phyloP scores from a whole-genome alignment of 2,888 invertebrate species.

The Leucophenga maculata region DNA sequence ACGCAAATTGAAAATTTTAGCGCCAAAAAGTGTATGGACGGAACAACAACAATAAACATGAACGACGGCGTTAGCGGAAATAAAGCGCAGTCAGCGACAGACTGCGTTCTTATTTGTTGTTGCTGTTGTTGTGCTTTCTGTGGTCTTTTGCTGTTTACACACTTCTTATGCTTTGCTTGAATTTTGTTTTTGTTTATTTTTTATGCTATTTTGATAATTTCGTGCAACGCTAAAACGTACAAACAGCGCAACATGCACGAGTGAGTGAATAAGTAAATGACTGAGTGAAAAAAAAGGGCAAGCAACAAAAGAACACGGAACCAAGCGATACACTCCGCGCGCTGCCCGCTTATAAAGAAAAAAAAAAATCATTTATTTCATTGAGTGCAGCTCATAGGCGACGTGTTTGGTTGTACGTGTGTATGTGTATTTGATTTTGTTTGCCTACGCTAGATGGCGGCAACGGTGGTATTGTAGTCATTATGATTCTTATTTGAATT shows the following conservation, averaged over 20 bases:
- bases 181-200: slow-evolving; percentile 7
- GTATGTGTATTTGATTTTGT: slow-evolving; percentile 4
- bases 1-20: background rate
- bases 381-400: background rate
- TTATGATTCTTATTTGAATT: slow-evolving; percentile 51
- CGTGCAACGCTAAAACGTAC: no score
- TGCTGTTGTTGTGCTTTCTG: no score
- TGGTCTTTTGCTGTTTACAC: no score
- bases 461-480: slow-evolving; percentile 44
- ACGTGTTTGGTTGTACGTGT: background rate
- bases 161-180: no score
- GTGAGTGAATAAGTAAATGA: no score
- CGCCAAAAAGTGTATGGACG: no score
- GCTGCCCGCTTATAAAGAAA: background rate
- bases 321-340: background rate
- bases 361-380: background rate
- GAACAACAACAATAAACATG: no score
- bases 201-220: slow-evolving; percentile 10
- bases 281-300: background rate
- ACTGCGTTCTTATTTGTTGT: no score
- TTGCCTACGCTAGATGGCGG: slow-evolving; percentile 28
- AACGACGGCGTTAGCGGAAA: background rate
- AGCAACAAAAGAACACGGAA: slow-evolving; percentile 21
- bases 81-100: background rate
- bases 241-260: background rate